A percentile compares a stretch with the other conserved stretches of the same genome.
phyloP scores from a whole-genome alignment of 2,888 invertebrate species.

The Thecophora atra region DNA sequence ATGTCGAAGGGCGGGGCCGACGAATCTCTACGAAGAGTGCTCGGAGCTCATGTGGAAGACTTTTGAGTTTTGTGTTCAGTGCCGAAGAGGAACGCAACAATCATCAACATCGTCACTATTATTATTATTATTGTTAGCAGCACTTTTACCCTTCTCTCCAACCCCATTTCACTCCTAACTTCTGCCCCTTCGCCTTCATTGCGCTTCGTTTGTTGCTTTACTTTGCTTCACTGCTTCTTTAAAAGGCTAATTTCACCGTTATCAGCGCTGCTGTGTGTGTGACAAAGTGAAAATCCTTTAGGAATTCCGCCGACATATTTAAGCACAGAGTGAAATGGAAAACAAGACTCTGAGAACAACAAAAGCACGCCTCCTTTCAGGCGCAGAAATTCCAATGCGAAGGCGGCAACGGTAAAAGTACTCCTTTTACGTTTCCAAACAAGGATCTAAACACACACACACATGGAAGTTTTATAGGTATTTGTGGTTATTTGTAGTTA shows the following conservation, averaged over 20 bases:
- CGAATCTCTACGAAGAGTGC: too few relatives aligned
- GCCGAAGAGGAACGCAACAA: neutral
- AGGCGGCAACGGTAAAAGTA: neutral
- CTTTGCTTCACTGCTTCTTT: neutral
- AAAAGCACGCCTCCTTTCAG: neutral
- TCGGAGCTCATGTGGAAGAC: too few relatives aligned
- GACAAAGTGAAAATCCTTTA: slow-evolving; percentile 32
- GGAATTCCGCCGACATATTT: slow-evolving; percentile 36
- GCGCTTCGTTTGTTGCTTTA: neutral
- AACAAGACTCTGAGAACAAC: slow-evolving; percentile 16
- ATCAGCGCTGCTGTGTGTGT: neutral
- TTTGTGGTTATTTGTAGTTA: neutral
- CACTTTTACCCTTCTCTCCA: too few relatives aligned
- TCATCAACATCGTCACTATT: neutral
- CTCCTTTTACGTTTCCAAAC: neutral
- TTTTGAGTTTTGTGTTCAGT: too few relatives aligned
- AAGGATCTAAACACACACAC: neutral
- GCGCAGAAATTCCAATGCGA: neutral
- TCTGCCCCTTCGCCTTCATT: neutral
- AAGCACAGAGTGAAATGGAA: slow-evolving; percentile 30
- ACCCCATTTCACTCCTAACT: neutral
- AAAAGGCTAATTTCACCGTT: neutral
- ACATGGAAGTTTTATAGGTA: neutral
- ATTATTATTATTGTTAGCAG: neutral
- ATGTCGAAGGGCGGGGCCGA: too few relatives aligned